These are phyloP conservation scores for Amphiprion ocellaris DNA, from an alignment of 2,113 vertebrate genomes.

Conservation along the genomic window DNA sequence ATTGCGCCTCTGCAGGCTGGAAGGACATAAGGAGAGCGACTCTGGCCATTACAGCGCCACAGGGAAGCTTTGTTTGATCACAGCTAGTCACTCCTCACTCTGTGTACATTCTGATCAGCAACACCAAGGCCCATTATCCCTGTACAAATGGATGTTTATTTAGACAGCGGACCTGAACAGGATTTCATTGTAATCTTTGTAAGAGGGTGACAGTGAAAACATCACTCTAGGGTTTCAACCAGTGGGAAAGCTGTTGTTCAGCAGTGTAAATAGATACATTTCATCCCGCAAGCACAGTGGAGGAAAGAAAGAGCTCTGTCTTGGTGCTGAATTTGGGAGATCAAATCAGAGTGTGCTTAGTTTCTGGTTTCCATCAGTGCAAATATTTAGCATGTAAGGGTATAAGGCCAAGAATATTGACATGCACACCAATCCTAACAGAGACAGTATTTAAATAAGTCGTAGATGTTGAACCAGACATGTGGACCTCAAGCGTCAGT, in stretches of 20 bases:
- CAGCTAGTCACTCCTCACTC: constrained; percentile 26
- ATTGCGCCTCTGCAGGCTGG: constrained; percentile 34
- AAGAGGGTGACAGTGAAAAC: constrained; percentile 71
- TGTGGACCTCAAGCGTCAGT: neutral
- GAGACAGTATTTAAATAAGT: neutral
- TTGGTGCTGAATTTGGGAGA: constrained; percentile 12
- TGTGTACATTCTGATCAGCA: constrained; percentile 69
- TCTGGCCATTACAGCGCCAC: constrained; percentile 44
- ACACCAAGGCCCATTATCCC: constrained; percentile 34
- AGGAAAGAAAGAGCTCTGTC: constrained; percentile 35
- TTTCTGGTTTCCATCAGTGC: constrained; percentile 31
- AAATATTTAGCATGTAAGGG: constrained; percentile 37
- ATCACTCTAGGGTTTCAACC: constrained; percentile 56
- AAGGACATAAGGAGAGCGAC: constrained; percentile 25
- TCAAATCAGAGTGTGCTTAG: constrained; percentile 31
- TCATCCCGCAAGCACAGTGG: constrained; percentile 29
- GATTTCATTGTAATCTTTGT: constrained; percentile 60
- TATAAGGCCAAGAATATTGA: constrained; percentile 15
- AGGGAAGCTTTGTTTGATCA: constrained; percentile 50
- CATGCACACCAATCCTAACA: neutral
- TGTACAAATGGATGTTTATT: constrained; percentile 56
- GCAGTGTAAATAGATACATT: constrained; percentile 63
- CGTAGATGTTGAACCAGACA: neutral
- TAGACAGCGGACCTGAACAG: constrained; percentile 51
- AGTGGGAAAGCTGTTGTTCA: constrained; percentile 47